Evolutionary conservation across 2,888 invertebrate species (phyloP).

Genomic region (Drosophila hamatofila): DNA sequence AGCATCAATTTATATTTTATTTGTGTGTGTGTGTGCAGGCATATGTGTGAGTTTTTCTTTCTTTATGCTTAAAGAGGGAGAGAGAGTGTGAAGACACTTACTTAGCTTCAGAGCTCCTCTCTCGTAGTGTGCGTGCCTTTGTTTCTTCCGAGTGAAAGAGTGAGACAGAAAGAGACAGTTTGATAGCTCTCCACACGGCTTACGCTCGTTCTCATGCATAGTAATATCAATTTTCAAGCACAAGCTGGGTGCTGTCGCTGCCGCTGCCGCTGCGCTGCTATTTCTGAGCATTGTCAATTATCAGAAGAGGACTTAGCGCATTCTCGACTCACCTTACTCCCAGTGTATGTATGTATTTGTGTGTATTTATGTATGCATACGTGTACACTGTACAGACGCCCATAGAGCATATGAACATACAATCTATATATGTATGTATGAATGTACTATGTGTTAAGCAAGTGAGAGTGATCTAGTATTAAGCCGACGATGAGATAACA

Average conservation of each 20-base stretch:
- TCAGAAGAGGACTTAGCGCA: slow-evolving; percentile 40
- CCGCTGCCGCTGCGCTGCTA: slow-evolving; percentile 17
- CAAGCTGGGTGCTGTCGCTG: slow-evolving; percentile 12
- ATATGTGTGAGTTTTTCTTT: neutral
- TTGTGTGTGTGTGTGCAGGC: neutral
- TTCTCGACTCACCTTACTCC: slow-evolving; percentile 17
- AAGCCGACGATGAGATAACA: neutral
- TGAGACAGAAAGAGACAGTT: neutral
- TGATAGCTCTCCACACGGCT: slow-evolving; percentile 27
- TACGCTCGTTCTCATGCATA: slow-evolving; percentile 37
- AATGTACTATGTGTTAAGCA: neutral
- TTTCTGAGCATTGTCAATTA: slow-evolving; percentile 35
- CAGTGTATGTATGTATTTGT: neutral
- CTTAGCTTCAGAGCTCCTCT: slow-evolving; percentile 5
- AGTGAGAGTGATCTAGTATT: slow-evolving; percentile 8
- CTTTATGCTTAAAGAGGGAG: neutral
- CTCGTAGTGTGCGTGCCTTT: slow-evolving; percentile 10
- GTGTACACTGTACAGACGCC: too few relatives aligned
- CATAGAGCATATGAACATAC: neutral
- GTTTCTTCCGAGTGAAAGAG: neutral
- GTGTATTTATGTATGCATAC: neutral
- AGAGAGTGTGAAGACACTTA: neutral
- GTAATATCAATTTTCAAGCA: slow-evolving; percentile 32
- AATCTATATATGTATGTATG: neutral
- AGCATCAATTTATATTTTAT: slow-evolving; percentile 5